Percentiles rank a stretch among this genome's conserved stretches.
These are phyloP conservation scores for Lasioglossum albipes DNA, from an alignment of 1,140 invertebrate species.

Conservation along the genomic window DNA sequence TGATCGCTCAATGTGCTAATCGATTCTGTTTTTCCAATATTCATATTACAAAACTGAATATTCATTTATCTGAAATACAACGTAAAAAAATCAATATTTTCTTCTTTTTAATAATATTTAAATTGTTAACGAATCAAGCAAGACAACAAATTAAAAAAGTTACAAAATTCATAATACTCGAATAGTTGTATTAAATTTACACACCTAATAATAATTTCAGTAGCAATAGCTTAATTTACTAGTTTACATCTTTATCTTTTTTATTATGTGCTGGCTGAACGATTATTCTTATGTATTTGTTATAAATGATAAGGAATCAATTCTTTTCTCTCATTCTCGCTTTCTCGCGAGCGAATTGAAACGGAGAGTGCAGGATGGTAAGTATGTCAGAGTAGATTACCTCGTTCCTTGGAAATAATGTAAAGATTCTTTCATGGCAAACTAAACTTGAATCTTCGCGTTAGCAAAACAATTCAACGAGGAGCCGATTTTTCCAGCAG, in stretches of 20 bases:
- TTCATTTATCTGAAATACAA: conserved; percentile 23
- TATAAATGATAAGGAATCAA: conserved; percentile 5
- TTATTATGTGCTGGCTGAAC: not conserved
- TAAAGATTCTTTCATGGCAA: conserved; percentile 66
- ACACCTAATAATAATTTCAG: conserved; percentile 2
- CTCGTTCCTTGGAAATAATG: conserved; percentile 62
- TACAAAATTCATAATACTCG: not conserved
- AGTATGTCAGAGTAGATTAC: conserved; percentile 57
- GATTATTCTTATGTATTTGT: conserved; percentile 9
- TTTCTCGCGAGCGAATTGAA: not conserved
- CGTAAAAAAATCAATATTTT: not conserved
- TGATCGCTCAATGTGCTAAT: conserved; percentile 61
- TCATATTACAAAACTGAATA: conserved; percentile 29
- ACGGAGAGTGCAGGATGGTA: not conserved
- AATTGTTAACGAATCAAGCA: too few species aligned
- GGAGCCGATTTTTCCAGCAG: not conserved
- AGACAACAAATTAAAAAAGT: too few species aligned
- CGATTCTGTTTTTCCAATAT: conserved; percentile 55
- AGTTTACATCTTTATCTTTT: not conserved
- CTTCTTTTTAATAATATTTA: too few species aligned
- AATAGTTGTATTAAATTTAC: not conserved
- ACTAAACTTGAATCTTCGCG: conserved; percentile 52
- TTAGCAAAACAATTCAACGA: conserved; percentile 14
- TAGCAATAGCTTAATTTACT: not conserved
- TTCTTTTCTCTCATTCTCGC: not conserved